Base-by-base conservation (phyloP, 2,888 invertebrate species). In the Lasiommata megera region DNA sequence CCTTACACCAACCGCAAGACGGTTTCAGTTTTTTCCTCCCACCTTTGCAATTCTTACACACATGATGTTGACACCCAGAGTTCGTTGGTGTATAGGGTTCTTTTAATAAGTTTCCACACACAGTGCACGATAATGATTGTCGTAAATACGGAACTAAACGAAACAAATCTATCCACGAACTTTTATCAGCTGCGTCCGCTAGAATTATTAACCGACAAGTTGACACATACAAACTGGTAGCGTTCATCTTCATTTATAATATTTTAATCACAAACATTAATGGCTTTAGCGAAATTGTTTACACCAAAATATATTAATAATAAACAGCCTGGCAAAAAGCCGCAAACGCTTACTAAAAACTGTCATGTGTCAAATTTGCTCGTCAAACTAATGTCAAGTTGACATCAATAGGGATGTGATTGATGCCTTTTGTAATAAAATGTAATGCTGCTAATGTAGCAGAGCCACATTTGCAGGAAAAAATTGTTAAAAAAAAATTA, bases 51-150 rank as follows among this genome's bases (percentile, higher is more conserved):
- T 93, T 92, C 69, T 94, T 94, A 82, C 98, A 98, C 37, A 98
- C 95, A 85, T 96, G 96, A 84, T 98, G 98, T 80, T 96, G 96
- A 84, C 98, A 98, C 64, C 93, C 94, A 3, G 94, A 93, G 69
- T 93, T 94, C 16, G 93, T 93, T 12, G 97, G 96, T 34, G 96
- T 94, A 75, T 94, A 94, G 6, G 98, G 97, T 75, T 96, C 95
- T 67, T 94, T 94, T 56, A 97, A 84, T 66, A 98, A 92, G 77
- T 95, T 94, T 62, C 95, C 95, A 83, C 98, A 98, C 55, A 97
- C 97, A 56, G 95, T 96, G 87, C 98, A 98, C 68, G 96, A 95
- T 71, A 98, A 92, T 64, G 96, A 95, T 80, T 96, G 96, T 58
- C 97, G 93, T 76, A 98, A 92, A 86, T 96, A 96, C 5, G 96